These are phyloP conservation scores for Macrochelys suwanniensis DNA, from an alignment of 2,797 vertebrate species.

Conservation along the genomic window DNA sequence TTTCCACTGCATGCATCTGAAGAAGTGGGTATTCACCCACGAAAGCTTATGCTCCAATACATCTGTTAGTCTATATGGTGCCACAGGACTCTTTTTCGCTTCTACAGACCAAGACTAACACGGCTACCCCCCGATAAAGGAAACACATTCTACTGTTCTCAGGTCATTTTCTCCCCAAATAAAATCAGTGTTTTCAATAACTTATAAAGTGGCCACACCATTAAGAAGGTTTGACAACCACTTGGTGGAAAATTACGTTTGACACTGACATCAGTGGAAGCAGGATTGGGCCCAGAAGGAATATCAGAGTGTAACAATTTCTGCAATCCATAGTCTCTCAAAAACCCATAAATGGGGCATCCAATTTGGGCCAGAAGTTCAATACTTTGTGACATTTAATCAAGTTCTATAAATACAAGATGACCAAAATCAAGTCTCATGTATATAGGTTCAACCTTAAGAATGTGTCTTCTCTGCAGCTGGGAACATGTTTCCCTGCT, in stretches of 20 bases:
- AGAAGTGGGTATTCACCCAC: too few species aligned
- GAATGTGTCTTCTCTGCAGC: too few species aligned
- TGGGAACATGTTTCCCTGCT: too few species aligned
- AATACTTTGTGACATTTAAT: not conserved
- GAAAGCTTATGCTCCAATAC: too few species aligned
- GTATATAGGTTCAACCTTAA: not conserved
- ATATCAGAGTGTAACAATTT: not conserved
- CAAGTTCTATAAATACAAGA: not conserved
- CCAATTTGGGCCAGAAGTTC: not conserved
- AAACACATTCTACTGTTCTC: not conserved
- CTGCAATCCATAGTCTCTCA: not conserved
- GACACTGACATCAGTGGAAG: not conserved
- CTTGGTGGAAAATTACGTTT: not conserved
- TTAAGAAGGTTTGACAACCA: not conserved
- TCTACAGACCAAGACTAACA: too few species aligned
- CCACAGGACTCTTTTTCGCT: too few species aligned
- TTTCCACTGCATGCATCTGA: too few species aligned
- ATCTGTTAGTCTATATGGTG: too few species aligned
- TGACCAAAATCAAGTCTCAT: not conserved
- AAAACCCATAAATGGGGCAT: not conserved
- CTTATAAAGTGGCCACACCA: fast-evolving
- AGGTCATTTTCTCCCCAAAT: not conserved
- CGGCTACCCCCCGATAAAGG: too few species aligned
- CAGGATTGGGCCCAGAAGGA: fast-evolving
- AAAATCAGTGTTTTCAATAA: not conserved